These are phyloP conservation scores for Orius insidiosus DNA, from an alignment of 1,140 invertebrate species.

Conservation along the genomic window DNA sequence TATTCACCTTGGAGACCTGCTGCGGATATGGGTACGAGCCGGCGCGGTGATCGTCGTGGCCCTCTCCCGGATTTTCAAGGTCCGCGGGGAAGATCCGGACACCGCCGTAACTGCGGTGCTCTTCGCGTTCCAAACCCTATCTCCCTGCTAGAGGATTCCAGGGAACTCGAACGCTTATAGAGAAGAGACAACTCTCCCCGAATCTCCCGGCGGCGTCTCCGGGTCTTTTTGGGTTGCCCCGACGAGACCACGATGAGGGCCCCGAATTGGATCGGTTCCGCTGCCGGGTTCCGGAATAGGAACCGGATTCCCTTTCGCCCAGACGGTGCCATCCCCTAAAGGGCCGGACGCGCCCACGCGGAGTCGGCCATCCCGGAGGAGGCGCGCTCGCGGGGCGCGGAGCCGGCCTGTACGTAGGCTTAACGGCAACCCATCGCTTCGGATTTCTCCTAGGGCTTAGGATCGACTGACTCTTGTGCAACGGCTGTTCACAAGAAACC, in stretches of 20 bases:
- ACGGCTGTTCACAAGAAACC: no score
- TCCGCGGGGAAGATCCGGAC: conserved; percentile 45
- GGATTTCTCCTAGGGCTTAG: no score
- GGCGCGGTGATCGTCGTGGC: conserved; percentile 43
- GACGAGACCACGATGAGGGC: conserved; percentile 10
- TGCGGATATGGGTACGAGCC: conserved; percentile 64
- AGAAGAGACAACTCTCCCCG: conserved; percentile 61
- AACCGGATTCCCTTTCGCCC: conserved; percentile 53
- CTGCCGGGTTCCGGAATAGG: conserved; percentile 52
- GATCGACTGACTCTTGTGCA: no score
- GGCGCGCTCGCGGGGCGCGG: no score
- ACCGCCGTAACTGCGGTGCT: conserved; percentile 47
- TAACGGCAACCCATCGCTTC: no score
- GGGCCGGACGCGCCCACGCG: neutral
- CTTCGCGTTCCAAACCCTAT: conserved; percentile 1
- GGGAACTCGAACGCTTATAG: conserved; percentile 37
- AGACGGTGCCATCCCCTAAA: conserved; percentile 16
- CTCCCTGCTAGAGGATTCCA: conserved; percentile 2
- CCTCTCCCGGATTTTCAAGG: conserved; percentile 62
- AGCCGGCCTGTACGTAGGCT: no score
- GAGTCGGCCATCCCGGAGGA: no score
- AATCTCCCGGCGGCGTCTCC: conserved; percentile 40
- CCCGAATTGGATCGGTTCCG: conserved; percentile 32
- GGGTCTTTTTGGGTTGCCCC: conserved; percentile 43
- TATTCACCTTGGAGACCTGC: conserved; percentile 77